A percentile compares a stretch with the other conserved stretches of the same genome.
phyloP scores from a whole-genome alignment of 2,797 vertebrate genomes.

The Catostomus latipinnis region DNA sequence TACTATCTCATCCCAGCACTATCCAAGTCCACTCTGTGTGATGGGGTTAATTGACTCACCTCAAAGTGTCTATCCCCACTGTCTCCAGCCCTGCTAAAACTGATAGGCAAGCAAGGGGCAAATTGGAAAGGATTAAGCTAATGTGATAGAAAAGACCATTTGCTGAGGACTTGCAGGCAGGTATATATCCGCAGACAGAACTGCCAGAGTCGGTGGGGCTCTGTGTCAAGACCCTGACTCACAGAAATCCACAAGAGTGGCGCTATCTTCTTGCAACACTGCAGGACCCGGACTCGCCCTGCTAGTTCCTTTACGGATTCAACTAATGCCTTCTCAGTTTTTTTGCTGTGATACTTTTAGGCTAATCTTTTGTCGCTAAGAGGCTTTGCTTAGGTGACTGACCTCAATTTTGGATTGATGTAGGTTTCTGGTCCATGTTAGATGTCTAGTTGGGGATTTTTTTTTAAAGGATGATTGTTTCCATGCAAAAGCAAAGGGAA shows the following conservation, averaged over 20 bases:
- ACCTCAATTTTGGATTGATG: neutral
- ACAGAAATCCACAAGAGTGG: slow-evolving; percentile 73
- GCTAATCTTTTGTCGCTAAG: slow-evolving; percentile 1
- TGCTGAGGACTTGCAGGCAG: slow-evolving; percentile 66
- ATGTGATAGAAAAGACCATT: slow-evolving; percentile 79
- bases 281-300: neutral
- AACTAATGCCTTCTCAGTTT: neutral
- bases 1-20: slow-evolving; percentile 67
- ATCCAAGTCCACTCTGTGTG: neutral
- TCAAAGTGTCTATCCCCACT: slow-evolving; percentile 31
- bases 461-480: no score
- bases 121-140: slow-evolving; percentile 79
- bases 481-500: neutral
- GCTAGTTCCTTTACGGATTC: neutral
- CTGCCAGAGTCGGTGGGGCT: slow-evolving; percentile 67
- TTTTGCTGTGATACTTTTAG: slow-evolving; percentile 5
- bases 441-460: no score
- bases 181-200: slow-evolving; percentile 71
- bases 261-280: slow-evolving; percentile 27
- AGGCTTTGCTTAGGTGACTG: neutral
- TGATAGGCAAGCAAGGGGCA: slow-evolving; percentile 67
- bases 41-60: slow-evolving; percentile 24
- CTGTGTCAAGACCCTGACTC: slow-evolving; percentile 72
- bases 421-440: no score
- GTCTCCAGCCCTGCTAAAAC: slow-evolving; percentile 52